Conservation (phyloP, 92 coral and sea anemone species). For the Palythoa caribaeorum region DNA sequence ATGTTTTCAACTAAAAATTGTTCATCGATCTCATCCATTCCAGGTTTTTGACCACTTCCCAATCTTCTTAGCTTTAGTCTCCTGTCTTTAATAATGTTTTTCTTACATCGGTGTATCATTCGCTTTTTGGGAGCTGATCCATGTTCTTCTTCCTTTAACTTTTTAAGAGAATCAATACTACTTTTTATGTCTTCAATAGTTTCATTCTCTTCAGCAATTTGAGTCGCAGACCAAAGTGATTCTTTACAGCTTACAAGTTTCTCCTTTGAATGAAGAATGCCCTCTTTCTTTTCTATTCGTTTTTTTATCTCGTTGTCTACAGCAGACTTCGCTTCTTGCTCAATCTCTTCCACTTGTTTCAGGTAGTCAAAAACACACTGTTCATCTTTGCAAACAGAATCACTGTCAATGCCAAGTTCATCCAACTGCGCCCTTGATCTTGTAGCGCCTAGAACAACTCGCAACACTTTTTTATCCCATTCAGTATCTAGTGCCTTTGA, state of each 20-base stretch:
- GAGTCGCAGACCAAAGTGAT: constrained; percentile 15
- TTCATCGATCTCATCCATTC: constrained; percentile 51
- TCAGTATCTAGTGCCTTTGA: constrained; percentile 37
- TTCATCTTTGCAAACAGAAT: constrained; percentile 41
- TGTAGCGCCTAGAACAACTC: constrained; percentile 40
- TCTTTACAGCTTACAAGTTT: constrained; percentile 28
- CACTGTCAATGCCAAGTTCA: constrained; percentile 50
- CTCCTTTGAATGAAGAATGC: constrained; percentile 30
- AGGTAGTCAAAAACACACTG: constrained; percentile 36
- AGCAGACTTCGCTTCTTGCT: constrained; percentile 25
- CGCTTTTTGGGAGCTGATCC: constrained; percentile 19
- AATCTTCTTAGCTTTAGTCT: constrained; percentile 32
- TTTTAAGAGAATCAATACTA: constrained; percentile 34
- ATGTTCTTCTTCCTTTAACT: constrained; percentile 20
- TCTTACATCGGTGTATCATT: constrained; percentile 32
- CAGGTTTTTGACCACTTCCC: constrained; percentile 16
- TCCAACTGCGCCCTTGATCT: constrained; percentile 40
- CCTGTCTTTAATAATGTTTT: constrained; percentile 34
- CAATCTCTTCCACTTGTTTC: constrained; percentile 30
- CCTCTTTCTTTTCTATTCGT: constrained; percentile 47
- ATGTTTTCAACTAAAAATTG: constrained; percentile 38
- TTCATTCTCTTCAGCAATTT: constrained; percentile 40
- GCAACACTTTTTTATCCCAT: constrained; percentile 47
- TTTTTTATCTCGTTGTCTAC: constrained; percentile 11
- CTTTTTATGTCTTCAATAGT: constrained; percentile 22